phyloP scores from a whole-genome alignment of 1,140 invertebrate species.

The Diabrotica virgifera region DNA sequence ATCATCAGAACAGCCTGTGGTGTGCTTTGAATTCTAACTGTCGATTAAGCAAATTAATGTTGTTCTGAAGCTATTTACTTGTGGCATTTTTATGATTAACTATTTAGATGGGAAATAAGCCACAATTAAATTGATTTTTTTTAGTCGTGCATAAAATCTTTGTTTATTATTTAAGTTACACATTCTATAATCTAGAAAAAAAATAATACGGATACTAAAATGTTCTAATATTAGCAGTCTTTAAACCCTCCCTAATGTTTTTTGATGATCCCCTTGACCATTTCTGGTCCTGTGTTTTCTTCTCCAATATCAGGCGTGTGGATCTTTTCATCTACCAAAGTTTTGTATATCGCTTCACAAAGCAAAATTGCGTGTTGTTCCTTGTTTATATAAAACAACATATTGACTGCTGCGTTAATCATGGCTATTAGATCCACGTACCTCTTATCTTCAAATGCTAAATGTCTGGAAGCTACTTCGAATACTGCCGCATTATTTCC shows the following conservation, averaged over 20 bases:
- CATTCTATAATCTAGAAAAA: no score
- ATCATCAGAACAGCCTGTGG: no score
- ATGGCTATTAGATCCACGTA: slow-evolving; percentile 96
- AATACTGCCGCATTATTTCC: slow-evolving; percentile 90
- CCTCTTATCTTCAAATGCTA: slow-evolving; percentile 74
- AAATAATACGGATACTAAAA: no score
- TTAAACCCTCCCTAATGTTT: slow-evolving; percentile 21
- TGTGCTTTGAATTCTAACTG: no score
- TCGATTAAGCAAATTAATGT: no score
- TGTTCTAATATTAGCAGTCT: no score
- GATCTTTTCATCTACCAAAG: slow-evolving; percentile 74
- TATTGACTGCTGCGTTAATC: slow-evolving; percentile 87
- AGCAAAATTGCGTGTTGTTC: slow-evolving; percentile 75
- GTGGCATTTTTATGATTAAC: no score
- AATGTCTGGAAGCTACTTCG: slow-evolving; percentile 87
- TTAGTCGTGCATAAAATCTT: no score
- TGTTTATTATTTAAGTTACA: no score
- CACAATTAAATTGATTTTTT: no score
- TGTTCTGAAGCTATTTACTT: no score
- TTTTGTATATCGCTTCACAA: slow-evolving; percentile 70
- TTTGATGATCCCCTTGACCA: slow-evolving; percentile 34
- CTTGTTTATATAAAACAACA: slow-evolving; percentile 84
- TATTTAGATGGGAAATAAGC: no score
- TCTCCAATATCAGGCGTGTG: slow-evolving; percentile 63
- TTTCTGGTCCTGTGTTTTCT: slow-evolving; percentile 23